Evolutionary conservation across 2,888 invertebrate species (phyloP), one percentile per base, ranked within the genome.

Genomic region (Dorcus parallelipipedus): DNA sequence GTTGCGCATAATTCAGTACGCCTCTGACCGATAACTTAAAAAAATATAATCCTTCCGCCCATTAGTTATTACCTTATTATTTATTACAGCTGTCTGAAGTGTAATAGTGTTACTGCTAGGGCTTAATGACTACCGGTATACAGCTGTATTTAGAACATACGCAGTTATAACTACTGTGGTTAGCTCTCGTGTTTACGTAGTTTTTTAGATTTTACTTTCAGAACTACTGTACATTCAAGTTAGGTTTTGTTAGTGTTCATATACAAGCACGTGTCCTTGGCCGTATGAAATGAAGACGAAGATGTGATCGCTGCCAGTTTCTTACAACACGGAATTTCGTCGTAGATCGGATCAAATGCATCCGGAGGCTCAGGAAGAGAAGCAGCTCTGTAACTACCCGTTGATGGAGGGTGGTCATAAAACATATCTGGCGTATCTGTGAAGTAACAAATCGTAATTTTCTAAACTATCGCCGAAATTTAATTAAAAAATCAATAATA

Each of bases 311-410:
- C n/a, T n/a, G 45, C 14, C 9, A 52, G 38, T 39, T 47, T 45
- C 17, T 64, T 64, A 54, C 64, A 64, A 48, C 66, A 66, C 5
- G 87, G 87, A 60, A 88, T 88, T 77, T 88, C 87, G 60, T 87
- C 88, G 68, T 88, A 88, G 23, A 88, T 75, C 50, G 87, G 87
- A 70, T 87, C 87, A 2, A 78, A 75, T 38, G 77, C 80, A 49
- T 14, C 33, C 41, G 69, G 63, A 4, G 74, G 82, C 74, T 72
- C 81, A 67, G 74, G 71, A 23, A 70, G 62, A 4, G 74, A 71
- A 4, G 71, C 72, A 10, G 75, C 74, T 56, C 74, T 66, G 57
- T 76, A 76, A 59, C 74, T 76, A 49, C 76, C 75, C 10, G 73
- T 77, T 10, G 71, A 76, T 58, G 72, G 77, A 59, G 73, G 80